phyloP scores from a whole-genome alignment of 2,888 invertebrate genomes.

The Fragum sueziense region DNA sequence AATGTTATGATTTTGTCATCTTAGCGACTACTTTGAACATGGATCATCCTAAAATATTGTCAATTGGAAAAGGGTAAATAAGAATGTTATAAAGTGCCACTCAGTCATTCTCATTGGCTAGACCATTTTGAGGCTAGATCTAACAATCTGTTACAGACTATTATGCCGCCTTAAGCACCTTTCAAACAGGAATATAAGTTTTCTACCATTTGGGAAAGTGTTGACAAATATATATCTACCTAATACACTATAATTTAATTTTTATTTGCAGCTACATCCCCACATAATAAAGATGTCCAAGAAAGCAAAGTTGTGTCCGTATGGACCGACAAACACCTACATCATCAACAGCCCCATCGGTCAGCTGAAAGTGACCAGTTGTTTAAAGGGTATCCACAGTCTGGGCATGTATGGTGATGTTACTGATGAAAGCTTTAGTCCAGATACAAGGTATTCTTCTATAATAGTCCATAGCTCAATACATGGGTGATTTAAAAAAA shows the following conservation, averaged over 20 bases:
- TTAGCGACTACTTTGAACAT: too few relatives aligned
- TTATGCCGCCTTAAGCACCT: too few relatives aligned
- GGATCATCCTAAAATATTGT: too few relatives aligned
- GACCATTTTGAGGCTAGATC: too few relatives aligned
- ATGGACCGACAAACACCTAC: constrained; percentile 78
- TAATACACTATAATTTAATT: not conserved
- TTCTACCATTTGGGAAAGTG: not conserved
- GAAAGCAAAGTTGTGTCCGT: constrained; percentile 60
- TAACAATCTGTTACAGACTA: not conserved
- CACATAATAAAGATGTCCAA: constrained; percentile 35
- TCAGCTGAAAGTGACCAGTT: constrained; percentile 70
- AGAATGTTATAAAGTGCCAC: too few relatives aligned
- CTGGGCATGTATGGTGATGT: constrained; percentile 61
- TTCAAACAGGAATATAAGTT: not conserved
- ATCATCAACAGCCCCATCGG: constrained; percentile 74
- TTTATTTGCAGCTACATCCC: not conserved
- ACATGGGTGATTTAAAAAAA: too few relatives aligned
- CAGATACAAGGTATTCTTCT: constrained; percentile 65
- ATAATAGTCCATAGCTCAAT: too few relatives aligned
- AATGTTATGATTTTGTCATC: too few relatives aligned
- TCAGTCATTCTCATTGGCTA: too few relatives aligned
- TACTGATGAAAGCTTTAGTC: constrained; percentile 70
- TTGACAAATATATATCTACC: not conserved
- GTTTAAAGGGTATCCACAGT: constrained; percentile 75
- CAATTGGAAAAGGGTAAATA: too few relatives aligned